These are phyloP conservation scores for Anhinga anhinga DNA, from an alignment of 2,113 vertebrate genomes.

Conservation along the genomic window DNA sequence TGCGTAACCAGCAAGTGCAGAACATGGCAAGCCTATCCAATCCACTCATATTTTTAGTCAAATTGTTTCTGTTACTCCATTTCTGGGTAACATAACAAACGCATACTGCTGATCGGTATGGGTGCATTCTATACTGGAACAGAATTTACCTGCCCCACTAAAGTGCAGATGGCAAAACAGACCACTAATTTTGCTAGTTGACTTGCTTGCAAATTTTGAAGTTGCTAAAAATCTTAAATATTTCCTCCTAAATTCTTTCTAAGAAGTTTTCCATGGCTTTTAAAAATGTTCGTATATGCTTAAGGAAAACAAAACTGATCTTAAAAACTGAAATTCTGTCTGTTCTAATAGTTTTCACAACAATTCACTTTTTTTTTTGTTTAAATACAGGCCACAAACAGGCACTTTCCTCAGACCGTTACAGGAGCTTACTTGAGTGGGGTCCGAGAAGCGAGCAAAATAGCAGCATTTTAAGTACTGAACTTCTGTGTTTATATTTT, in stretches of 20 bases:
- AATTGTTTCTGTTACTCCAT: neutral
- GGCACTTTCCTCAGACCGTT: constrained; percentile 97
- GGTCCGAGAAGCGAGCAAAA: constrained; percentile 97
- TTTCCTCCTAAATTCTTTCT: neutral
- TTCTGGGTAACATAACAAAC: neutral
- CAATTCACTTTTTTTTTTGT: neutral
- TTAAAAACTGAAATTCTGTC: neutral
- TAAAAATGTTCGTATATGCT: neutral
- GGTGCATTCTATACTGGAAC: neutral
- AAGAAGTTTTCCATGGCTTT: neutral
- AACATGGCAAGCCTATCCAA: neutral
- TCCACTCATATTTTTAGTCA: neutral
- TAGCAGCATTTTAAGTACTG: constrained; percentile 83
- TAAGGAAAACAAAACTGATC: neutral
- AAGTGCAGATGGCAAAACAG: neutral
- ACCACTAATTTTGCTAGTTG: neutral
- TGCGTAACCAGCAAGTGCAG: neutral
- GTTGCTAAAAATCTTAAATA: neutral
- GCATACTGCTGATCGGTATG: neutral
- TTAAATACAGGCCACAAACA: constrained; percentile 87
- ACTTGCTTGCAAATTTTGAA: neutral
- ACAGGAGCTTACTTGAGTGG: constrained; percentile 97
- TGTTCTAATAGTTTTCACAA: neutral
- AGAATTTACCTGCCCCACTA: neutral
- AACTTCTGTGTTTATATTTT: constrained; percentile 30